Percentiles rank a stretch among this genome's conserved stretches.
These are phyloP conservation scores for Tholera decimalis DNA, from an alignment of 2,888 invertebrate genomes.

Conservation along the genomic window DNA sequence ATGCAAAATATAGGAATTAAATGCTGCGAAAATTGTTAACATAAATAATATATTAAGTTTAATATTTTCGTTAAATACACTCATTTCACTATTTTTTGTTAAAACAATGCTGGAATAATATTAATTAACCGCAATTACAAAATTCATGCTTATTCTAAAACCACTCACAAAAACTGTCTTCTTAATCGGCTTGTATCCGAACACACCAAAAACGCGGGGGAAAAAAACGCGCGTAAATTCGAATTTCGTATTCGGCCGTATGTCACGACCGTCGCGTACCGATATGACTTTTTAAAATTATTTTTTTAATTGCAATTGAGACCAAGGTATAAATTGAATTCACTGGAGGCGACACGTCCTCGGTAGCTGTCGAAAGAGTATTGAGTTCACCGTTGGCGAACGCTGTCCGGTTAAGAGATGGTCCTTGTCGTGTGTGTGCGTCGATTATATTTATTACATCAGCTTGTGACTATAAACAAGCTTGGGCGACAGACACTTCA, in stretches of 20 bases:
- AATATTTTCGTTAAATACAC: slow-evolving; percentile 8
- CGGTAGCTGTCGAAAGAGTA: slow-evolving; percentile 87
- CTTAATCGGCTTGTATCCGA: slow-evolving; percentile 72
- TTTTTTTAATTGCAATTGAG: slow-evolving; percentile 59
- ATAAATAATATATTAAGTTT: not conserved
- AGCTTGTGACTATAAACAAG: slow-evolving; percentile 85
- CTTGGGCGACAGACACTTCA: slow-evolving; percentile 85
- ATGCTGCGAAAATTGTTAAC: not conserved
- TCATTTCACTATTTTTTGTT: slow-evolving; percentile 7
- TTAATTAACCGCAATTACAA: slow-evolving; percentile 43
- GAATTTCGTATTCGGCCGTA: slow-evolving; percentile 72
- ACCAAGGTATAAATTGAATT: slow-evolving; percentile 65
- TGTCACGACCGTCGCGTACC: slow-evolving; percentile 64
- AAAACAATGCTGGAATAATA: slow-evolving; percentile 15
- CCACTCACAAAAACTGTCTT: slow-evolving; percentile 80
- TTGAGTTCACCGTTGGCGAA: slow-evolving; percentile 86
- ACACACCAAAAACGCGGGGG: slow-evolving; percentile 73
- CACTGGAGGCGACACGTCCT: slow-evolving; percentile 84
- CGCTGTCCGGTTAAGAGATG: slow-evolving; percentile 80
- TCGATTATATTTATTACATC: slow-evolving; percentile 91
- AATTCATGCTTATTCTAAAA: slow-evolving; percentile 62
- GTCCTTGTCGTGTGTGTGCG: slow-evolving; percentile 85
- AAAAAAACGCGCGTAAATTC: slow-evolving; percentile 77
- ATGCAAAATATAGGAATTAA: slow-evolving; percentile 1
- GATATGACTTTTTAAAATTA: slow-evolving; percentile 63